Evolutionary conservation across 2,888 invertebrate genomes (phyloP).

Genomic region (Latheticus oryzae): DNA sequence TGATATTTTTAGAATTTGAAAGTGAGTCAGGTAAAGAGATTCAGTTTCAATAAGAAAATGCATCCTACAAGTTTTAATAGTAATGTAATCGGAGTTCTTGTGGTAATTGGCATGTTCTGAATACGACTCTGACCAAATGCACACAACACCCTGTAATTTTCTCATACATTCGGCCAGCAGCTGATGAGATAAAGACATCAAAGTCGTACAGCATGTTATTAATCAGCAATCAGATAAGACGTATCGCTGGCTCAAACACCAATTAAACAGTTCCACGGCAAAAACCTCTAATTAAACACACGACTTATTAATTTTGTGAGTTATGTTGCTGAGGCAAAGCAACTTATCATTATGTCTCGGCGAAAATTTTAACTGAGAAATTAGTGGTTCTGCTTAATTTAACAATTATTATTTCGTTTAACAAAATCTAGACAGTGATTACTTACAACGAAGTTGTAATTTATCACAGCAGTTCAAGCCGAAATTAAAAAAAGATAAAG

Average conservation of each 20-base stretch:
- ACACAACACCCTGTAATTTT: constrained; percentile 47
- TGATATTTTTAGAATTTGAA: too few species aligned
- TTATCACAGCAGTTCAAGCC: constrained; percentile 19
- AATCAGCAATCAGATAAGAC: constrained; percentile 51
- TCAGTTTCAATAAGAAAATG: too few species aligned
- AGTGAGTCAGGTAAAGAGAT: too few species aligned
- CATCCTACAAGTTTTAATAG: too few species aligned
- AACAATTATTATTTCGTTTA: constrained; percentile 29
- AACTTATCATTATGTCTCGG: constrained; percentile 43
- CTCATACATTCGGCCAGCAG: constrained; percentile 44
- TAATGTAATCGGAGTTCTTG: constrained; percentile 31
- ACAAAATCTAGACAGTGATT: constrained; percentile 25
- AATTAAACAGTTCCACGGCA: constrained; percentile 49
- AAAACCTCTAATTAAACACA: constrained; percentile 49
- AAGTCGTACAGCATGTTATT: constrained; percentile 47
- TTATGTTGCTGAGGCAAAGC: constrained; percentile 40
- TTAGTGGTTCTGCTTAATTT: constrained; percentile 37
- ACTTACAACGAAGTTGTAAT: constrained; percentile 20
- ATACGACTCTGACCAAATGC: constrained; percentile 36
- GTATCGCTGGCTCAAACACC: constrained; percentile 49
- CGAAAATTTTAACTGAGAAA: constrained; percentile 39
- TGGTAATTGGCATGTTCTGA: constrained; percentile 22
- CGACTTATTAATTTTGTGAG: constrained; percentile 47
- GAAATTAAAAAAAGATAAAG: constrained; percentile 20
- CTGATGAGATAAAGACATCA: constrained; percentile 51